Percentiles rank a stretch among this genome's conserved stretches.
phyloP scores from a whole-genome alignment of 2,888 invertebrate genomes.

The Asteroscopus sphinx region DNA sequence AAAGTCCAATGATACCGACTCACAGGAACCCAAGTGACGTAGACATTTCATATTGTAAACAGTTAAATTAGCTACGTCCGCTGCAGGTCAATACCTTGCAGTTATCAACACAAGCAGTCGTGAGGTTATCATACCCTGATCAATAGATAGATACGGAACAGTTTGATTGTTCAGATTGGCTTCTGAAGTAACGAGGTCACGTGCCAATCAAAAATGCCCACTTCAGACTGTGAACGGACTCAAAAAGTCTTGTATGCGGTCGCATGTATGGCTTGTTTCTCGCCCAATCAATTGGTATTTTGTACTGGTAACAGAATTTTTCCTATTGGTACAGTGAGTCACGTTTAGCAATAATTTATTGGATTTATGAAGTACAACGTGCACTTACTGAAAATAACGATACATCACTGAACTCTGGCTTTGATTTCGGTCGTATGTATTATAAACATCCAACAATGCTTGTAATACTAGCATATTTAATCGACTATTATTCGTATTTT shows the following conservation, averaged over 20 bases:
- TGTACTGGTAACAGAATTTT: conserved; percentile 22
- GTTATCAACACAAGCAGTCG: conserved; percentile 31
- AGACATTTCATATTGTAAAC: conserved; percentile 38
- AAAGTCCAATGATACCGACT: conserved; percentile 39
- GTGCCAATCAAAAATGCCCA: conserved; percentile 4
- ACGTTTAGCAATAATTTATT: conserved; percentile 13
- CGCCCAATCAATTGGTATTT: conserved; percentile 23
- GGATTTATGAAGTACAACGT: not conserved
- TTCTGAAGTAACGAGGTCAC: not conserved
- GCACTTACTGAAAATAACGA: too few relatives aligned
- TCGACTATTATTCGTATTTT: too few relatives aligned
- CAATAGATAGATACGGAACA: conserved; percentile 11
- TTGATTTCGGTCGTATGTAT: too few relatives aligned
- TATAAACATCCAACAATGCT: too few relatives aligned
- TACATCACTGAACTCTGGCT: too few relatives aligned
- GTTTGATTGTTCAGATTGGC: conserved; percentile 8
- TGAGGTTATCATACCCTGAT: conserved; percentile 33
- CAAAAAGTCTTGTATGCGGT: not conserved
- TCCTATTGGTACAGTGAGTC: conserved; percentile 24
- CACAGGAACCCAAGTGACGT: conserved; percentile 20
- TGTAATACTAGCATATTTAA: too few relatives aligned
- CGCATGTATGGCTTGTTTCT: not conserved
- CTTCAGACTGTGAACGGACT: not conserved
- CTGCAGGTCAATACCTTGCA: conserved; percentile 45
- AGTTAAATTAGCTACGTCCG: conserved; percentile 45